Evolutionary conservation across 2,888 invertebrate species (phyloP).

Genomic region (Clanis bilineata): DNA sequence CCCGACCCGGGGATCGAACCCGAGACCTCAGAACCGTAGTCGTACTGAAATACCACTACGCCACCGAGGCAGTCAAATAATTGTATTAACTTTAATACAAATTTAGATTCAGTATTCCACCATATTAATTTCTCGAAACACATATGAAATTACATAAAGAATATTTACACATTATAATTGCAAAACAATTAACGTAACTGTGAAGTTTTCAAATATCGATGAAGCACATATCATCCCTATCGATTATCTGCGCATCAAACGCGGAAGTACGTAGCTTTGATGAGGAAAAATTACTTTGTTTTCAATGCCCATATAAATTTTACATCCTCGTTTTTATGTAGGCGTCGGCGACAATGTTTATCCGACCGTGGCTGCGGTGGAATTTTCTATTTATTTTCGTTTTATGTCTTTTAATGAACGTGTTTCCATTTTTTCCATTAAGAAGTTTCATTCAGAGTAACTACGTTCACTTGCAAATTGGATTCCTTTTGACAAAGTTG

Average conservation of each 20-base stretch:
- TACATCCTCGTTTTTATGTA: slow-evolving; percentile 26
- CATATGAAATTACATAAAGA: too few species aligned
- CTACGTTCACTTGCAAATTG: not conserved
- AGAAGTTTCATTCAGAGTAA: not conserved
- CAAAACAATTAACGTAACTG: slow-evolving; percentile 22
- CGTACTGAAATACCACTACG: too few species aligned
- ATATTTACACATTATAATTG: not conserved
- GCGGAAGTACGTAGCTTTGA: slow-evolving; percentile 26
- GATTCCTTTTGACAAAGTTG: not conserved
- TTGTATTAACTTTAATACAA: too few species aligned
- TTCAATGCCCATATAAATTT: slow-evolving; percentile 28
- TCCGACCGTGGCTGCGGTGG: slow-evolving; percentile 14
- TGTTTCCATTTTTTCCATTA: not conserved
- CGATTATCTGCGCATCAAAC: slow-evolving; percentile 34
- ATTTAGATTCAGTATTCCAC: too few species aligned
- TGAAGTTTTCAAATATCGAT: slow-evolving; percentile 48
- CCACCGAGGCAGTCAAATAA: too few species aligned
- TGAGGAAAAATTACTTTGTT: slow-evolving; percentile 37
- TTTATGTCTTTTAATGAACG: slow-evolving; percentile 12
- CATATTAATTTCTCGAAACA: too few species aligned
- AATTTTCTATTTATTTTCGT: slow-evolving; percentile 9
- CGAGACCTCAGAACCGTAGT: too few species aligned
- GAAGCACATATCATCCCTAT: slow-evolving; percentile 44
- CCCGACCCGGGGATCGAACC: too few species aligned
- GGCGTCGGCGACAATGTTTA: slow-evolving; percentile 11